Evolutionary conservation across 2,888 invertebrate genomes (phyloP), one percentile per base, ranked within the genome.

Genomic region (Andrena marginata): DNA sequence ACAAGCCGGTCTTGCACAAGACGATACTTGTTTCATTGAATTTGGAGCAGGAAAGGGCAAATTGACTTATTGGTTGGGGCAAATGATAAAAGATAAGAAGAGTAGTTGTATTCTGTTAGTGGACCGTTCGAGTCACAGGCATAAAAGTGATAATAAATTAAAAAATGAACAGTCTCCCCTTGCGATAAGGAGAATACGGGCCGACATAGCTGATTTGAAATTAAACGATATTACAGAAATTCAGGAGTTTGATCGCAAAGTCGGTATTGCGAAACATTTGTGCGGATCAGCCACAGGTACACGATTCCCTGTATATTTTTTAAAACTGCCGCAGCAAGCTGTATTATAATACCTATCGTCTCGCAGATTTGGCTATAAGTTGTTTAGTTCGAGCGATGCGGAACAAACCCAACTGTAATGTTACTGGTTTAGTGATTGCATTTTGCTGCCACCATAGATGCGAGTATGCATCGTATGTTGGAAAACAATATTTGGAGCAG

Each of bases 11-110:
- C 94, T 98, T 56, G 94, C 97, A 0, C 91, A 90, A 13, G 94
- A 96, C 10, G 92, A 95, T 29, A 96, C 97, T 0, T 97, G 97
- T 93, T 98, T 96, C 89, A 95, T 98, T 77, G 98, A 98, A 93
- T 97, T 98, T 91, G 98, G 98, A 0, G 98, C 98, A 13, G 98
- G 98, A n/a, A 97, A 97, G 95, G 98, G 97, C 96, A 97, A 97
- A 88, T 92, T 98, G 68, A 97, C 97, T 10, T 98, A 96, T 93
- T 97, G 97, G 96, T 93, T 97, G 73, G 96, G 97, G 26, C 95
- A 95, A 85, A 95, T 96, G 56, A 95, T 97, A 87, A 94, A 95
- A 81, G 90, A 94, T 23, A 90, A 90, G 56, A 84, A 92, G 87
- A 90, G 94, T 64, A 95, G 95, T 23, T 95, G 96, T 82, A 96